These are phyloP conservation scores for Nasonia vitripennis DNA, from an alignment of 1,140 invertebrate genomes.

Conservation along the genomic window DNA sequence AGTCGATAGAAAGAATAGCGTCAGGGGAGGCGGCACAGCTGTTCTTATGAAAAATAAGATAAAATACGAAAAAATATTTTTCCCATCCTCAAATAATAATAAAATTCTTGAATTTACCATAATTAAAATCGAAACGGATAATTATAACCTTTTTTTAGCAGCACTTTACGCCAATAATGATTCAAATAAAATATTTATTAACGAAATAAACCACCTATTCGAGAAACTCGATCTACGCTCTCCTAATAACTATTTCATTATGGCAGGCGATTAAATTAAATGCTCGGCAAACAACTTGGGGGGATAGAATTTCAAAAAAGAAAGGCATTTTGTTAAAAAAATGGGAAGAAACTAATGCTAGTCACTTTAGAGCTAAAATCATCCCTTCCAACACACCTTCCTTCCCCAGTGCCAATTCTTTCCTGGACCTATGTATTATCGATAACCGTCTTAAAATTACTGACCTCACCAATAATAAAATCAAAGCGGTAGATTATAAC, in stretches of 20 bases:
- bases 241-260: conserved; percentile 51
- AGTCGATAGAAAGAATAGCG: conserved; percentile 29
- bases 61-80: too few species aligned
- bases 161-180: conserved; percentile 51
- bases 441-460: conserved; percentile 20
- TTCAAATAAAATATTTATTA: conserved; percentile 45
- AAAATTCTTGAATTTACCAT: too few species aligned
- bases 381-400: conserved; percentile 4
- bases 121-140: too few species aligned
- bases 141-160: too few species aligned
- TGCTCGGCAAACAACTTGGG: conserved; percentile 52
- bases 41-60: conserved; percentile 51
- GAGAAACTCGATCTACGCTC: conserved; percentile 38
- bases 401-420: conserved; percentile 20
- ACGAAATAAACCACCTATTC: conserved; percentile 53
- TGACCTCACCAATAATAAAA: background rate
- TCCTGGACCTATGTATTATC: conserved; percentile 14
- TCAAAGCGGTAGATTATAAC: conserved; percentile 19
- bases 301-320: conserved; percentile 38
- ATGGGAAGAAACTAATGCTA: too few species aligned
- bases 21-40: conserved; percentile 50
- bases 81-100: too few species aligned
- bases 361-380: conserved; percentile 46
- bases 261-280: conserved; percentile 60
- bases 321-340: too few species aligned